phyloP scores from a whole-genome alignment of 2,888 invertebrate genomes.

The Eumerus sabulonum region DNA sequence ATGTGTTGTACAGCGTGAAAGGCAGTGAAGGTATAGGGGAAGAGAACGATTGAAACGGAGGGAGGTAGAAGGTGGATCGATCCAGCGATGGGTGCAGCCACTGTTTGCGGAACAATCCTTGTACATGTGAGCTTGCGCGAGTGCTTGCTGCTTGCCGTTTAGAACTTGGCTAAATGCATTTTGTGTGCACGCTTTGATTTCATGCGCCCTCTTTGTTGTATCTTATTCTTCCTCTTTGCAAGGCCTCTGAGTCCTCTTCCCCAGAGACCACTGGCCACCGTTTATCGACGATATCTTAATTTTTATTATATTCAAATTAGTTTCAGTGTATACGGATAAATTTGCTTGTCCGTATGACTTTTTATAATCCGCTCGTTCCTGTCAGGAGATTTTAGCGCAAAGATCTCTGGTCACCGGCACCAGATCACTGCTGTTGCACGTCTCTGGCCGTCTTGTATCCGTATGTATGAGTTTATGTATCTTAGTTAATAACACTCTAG shows the following conservation, averaged over 20 bases:
- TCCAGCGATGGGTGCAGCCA: conserved; percentile 59
- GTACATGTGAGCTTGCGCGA: conserved; percentile 29
- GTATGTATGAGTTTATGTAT: conserved; percentile 23
- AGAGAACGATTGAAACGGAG: conserved; percentile 2
- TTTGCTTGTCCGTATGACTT: conserved; percentile 61
- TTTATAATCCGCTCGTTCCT: conserved; percentile 51
- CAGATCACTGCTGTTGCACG: background rate
- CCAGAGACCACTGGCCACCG: conserved; percentile 61
- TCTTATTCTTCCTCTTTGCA: conserved; percentile 3
- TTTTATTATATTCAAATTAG: conserved; percentile 69
- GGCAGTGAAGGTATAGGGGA: too few relatives aligned
- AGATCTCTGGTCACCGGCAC: conserved; percentile 16
- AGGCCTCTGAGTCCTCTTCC: conserved; percentile 47
- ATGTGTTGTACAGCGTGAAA: conserved; percentile 3
- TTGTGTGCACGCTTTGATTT: conserved; percentile 65
- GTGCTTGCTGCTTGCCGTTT: conserved; percentile 12
- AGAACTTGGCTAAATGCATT: conserved; percentile 36
- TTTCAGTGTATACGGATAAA: conserved; percentile 65
- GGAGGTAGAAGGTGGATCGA: conserved; percentile 38
- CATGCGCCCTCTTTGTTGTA: conserved; percentile 24
- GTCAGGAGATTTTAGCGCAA: conserved; percentile 12
- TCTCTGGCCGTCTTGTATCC: background rate
- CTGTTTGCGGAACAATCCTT: conserved; percentile 25
- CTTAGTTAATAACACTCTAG: conserved; percentile 51
- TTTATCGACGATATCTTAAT: conserved; percentile 69